These are phyloP conservation scores for Selene dorsalis DNA, from an alignment of 2,797 vertebrate species.

Conservation along the genomic window DNA sequence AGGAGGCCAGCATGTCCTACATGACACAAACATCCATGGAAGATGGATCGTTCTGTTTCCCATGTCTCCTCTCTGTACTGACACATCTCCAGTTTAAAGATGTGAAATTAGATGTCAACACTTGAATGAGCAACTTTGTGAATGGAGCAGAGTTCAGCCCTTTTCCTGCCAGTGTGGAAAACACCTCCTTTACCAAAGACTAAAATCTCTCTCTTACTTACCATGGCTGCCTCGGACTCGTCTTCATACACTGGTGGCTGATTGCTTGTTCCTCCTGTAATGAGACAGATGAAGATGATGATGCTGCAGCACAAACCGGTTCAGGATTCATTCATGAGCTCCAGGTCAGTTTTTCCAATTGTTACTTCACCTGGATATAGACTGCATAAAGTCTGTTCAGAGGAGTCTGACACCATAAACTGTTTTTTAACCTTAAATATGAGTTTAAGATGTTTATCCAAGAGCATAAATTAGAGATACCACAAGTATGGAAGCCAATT, in stretches of 20 bases:
- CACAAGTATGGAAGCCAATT: background rate
- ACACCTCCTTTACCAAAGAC: background rate
- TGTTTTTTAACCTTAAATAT: background rate
- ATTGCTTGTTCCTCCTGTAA: conserved; percentile 36
- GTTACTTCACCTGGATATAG: background rate
- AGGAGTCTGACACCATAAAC: background rate
- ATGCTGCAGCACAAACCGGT: background rate
- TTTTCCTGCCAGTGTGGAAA: background rate
- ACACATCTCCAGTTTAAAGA: background rate
- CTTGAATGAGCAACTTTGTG: background rate
- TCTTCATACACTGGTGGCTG: conserved; percentile 51
- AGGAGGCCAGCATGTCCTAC: background rate
- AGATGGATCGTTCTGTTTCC: background rate
- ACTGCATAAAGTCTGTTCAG: background rate
- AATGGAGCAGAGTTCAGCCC: background rate
- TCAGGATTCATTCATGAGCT: background rate
- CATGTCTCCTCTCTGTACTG: background rate
- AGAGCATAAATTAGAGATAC: background rate
- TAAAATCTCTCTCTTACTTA: conserved; percentile 60
- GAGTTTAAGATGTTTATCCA: too few species aligned
- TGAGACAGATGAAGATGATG: conserved; percentile 2
- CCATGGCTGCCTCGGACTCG: conserved; percentile 77
- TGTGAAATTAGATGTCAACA: background rate
- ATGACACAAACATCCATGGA: background rate
- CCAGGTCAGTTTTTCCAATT: background rate